Evolutionary conservation across 2,797 vertebrate genomes (phyloP).

Genomic region (Buceros bicornis): DNA sequence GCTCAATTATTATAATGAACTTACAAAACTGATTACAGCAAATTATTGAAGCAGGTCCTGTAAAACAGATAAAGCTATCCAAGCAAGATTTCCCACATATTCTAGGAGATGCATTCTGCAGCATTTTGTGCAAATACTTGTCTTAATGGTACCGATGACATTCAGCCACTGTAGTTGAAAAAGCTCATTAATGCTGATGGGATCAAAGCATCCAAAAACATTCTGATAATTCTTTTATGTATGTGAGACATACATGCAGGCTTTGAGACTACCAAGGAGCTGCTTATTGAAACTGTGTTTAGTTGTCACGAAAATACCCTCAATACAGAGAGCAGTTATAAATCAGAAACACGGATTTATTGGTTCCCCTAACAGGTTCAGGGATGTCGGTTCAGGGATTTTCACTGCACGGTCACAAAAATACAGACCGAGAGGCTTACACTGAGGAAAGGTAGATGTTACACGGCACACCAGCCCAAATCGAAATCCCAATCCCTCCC

Average conservation of each 20-base stretch:
- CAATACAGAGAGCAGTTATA: too few species aligned
- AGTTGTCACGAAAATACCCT: too few species aligned
- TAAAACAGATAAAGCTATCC: not conserved
- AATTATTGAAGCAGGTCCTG: not conserved
- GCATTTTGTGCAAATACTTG: not conserved
- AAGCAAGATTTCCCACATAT: not conserved
- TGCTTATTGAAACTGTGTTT: not conserved
- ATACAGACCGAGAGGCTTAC: too few species aligned
- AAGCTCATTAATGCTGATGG: not conserved
- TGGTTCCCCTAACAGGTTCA: too few species aligned
- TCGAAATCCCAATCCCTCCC: too few species aligned
- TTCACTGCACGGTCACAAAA: too few species aligned
- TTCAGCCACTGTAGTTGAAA: not conserved
- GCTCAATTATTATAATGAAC: not conserved
- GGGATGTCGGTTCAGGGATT: too few species aligned
- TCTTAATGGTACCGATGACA: not conserved
- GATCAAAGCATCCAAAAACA: not conserved
- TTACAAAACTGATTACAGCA: not conserved
- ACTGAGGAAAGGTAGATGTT: too few species aligned
- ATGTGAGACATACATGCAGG: not conserved
- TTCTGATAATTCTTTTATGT: not conserved
- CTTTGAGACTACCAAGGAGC: not conserved
- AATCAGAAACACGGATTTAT: too few species aligned
- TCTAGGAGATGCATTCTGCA: not conserved
- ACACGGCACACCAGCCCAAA: too few species aligned